These are phyloP conservation scores for Deladenus siricidicola DNA, from an alignment of 2,888 invertebrate species.

Conservation along the genomic window DNA sequence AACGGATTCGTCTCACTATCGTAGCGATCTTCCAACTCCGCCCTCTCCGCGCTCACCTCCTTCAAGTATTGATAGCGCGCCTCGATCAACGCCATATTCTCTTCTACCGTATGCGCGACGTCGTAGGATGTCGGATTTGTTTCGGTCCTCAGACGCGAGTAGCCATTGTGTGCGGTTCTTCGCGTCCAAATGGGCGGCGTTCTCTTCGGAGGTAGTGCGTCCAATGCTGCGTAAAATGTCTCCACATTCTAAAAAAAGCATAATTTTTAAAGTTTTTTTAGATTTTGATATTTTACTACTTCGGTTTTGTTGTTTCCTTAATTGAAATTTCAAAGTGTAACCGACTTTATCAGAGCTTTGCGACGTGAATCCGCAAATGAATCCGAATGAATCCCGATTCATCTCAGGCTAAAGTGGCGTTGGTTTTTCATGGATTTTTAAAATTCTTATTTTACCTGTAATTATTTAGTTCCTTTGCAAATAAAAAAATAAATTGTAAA, in stretches of 20 bases:
- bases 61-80: slow-evolving; percentile 25
- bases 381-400: too few species aligned
- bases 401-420: too few species aligned
- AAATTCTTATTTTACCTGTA: too few species aligned
- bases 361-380: too few species aligned
- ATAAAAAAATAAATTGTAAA: too few species aligned
- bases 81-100: slow-evolving; percentile 28
- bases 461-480: too few species aligned
- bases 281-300: too few species aligned
- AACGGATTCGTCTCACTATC: slow-evolving; percentile 3
- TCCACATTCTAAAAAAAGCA: slow-evolving; percentile 8
- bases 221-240: not conserved
- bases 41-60: slow-evolving; percentile 18
- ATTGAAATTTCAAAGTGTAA: too few species aligned
- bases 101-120: slow-evolving; percentile 16
- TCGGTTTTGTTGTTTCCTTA: too few species aligned
- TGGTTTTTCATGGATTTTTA: too few species aligned
- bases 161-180: not conserved
- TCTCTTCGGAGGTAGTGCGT: not conserved
- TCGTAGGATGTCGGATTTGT: not conserved
- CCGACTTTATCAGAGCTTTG: too few species aligned
- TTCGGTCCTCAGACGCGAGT: not conserved
- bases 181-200: not conserved
- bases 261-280: too few species aligned
- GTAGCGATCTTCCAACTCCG: not conserved